These are phyloP conservation scores for Octodon degus DNA, from an alignment of 2,113 vertebrate species.

Conservation along the genomic window DNA sequence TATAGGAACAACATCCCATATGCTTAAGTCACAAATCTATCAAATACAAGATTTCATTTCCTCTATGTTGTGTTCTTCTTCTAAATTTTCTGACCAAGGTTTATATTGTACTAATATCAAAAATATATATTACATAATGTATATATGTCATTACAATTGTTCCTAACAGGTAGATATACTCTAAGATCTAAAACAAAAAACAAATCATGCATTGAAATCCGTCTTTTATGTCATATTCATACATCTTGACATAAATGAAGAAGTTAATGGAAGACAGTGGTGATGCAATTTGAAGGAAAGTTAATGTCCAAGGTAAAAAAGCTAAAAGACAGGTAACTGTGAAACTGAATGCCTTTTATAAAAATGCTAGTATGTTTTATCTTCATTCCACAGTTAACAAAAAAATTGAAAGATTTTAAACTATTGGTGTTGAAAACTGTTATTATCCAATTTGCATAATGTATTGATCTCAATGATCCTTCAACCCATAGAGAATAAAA, in stretches of 20 bases:
- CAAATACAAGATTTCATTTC: not conserved
- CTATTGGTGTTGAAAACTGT: not conserved
- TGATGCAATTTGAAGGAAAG: not conserved
- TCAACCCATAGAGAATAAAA: not conserved
- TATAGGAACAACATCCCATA: not conserved
- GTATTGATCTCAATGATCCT: not conserved
- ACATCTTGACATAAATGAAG: not conserved
- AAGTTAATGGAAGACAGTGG: not conserved
- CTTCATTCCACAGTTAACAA: not conserved
- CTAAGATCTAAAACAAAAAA: not conserved
- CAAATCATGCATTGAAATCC: not conserved
- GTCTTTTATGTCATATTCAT: not conserved
- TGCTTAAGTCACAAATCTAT: not conserved
- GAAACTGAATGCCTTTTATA: not conserved
- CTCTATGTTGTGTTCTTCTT: not conserved
- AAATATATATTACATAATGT: not conserved
- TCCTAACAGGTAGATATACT: not conserved
- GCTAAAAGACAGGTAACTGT: not conserved
- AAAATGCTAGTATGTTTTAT: not conserved
- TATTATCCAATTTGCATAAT: not conserved
- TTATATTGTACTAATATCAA: not conserved
- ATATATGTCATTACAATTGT: not conserved
- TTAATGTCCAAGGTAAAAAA: not conserved
- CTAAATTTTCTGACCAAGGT: not conserved
- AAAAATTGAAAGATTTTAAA: constrained; percentile 5